Evolutionary conservation across 2,797 vertebrate species (phyloP), one percentile per base, ranked within the genome.

Genomic region (Pseudochirops corinnae): DNA sequence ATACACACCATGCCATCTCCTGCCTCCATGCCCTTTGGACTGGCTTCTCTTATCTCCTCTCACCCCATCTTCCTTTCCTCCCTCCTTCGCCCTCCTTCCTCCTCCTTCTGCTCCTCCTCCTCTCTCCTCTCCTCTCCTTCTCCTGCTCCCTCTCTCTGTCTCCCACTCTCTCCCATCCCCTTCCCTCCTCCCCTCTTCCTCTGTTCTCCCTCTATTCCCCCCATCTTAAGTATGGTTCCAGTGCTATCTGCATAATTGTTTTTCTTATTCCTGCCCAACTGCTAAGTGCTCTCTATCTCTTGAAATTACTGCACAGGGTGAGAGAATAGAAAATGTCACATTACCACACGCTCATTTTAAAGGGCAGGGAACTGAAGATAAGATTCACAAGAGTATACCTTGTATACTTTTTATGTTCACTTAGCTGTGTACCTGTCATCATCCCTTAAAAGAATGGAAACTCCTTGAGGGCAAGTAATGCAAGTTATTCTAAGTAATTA

Each of bases 71-170:
- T 55, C 60, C 5, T 0, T 74, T n/a, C 18, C 62, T 74, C 1
- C 1, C 1, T 18, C 14, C 10, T 2, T 39, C 5, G 16, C 16
- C 6, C 57, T 10, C 33, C 0, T 12, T 3, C 33, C 60, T 62
- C 11, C 0, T 33, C 31, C 33, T 5, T 14, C 4, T 33, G 5
- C 1, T 5, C 14, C 33, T 67, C 60, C n/a, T 3, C 14, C 0
- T 13, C 31, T 62, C 53, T 55, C 53, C 11, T 12, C 53, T 10
- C 1, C 53, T 12, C 12, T 16, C 13, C 10, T 9, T 10, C 53
- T 53, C 2, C 31, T 12, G 33, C 10, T 4, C 2, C 28, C 29
- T 7, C 58, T 31, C 29, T 9, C 1, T 3, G 0, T 7, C 7
- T 10, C 10, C 11, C 28, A 0, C 4, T 16, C 62, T 1, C 1